Percentiles rank a stretch among this genome's conserved stretches.
phyloP scores from a whole-genome alignment of 1,140 invertebrate genomes.

The Drosophila serrata region DNA sequence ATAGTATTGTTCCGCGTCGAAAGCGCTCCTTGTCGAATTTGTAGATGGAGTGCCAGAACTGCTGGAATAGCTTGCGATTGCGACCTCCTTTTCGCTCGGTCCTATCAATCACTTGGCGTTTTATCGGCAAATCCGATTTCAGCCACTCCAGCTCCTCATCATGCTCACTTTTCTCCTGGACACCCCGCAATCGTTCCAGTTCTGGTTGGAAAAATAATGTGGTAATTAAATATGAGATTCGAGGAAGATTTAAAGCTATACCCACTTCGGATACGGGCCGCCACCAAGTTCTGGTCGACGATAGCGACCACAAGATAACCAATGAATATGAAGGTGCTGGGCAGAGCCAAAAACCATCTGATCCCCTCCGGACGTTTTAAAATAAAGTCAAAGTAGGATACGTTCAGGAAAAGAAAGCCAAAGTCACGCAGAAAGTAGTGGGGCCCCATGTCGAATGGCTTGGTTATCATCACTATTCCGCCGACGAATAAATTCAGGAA shows the following conservation, averaged over 20 bases:
- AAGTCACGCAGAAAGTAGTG: conserved; percentile 30
- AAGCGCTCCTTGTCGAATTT: conserved; percentile 11
- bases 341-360: not conserved
- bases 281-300: conserved; percentile 22
- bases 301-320: conserved; percentile 17
- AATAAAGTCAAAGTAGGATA: conserved; percentile 24
- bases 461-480: conserved; percentile 27
- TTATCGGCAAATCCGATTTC: not conserved
- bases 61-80: conserved; percentile 1
- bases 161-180: not conserved
- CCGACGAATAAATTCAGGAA: conserved; percentile 26
- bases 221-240: not conserved
- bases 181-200: not conserved
- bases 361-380: conserved; percentile 10
- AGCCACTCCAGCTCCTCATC: not conserved
- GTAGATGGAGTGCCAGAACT: conserved; percentile 29
- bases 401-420: conserved; percentile 35
- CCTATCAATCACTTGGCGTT: not conserved
- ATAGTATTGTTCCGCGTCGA: not conserved
- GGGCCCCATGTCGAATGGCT: conserved; percentile 13
- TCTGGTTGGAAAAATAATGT: not conserved
- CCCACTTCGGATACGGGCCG: conserved; percentile 6
- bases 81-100: not conserved
- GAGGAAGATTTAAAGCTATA: not conserved
- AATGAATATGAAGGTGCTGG: conserved; percentile 3